Percentiles rank a stretch among this genome's conserved stretches.
Conservation (phyloP, 2,888 invertebrate genomes). For the Anticlea derivata region DNA sequence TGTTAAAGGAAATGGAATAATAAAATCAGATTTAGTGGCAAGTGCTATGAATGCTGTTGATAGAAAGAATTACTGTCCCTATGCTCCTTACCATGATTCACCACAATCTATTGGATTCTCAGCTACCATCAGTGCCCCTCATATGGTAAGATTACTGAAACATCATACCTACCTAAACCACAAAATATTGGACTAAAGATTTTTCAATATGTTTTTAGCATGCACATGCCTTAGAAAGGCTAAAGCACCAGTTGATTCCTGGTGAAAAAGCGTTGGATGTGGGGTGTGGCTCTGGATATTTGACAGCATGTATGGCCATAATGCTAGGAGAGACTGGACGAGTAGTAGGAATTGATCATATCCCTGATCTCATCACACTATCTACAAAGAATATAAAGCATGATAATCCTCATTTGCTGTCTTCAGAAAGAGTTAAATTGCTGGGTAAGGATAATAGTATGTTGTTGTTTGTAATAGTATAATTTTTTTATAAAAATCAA, state of each 20-base stretch:
- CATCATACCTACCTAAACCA: not conserved
- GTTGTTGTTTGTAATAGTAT: not conserved
- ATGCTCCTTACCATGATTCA: slow-evolving; percentile 93
- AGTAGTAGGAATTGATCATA: slow-evolving; percentile 96
- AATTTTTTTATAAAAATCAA: not conserved
- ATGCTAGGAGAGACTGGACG: slow-evolving; percentile 89
- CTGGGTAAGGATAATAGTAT: slow-evolving; percentile 80
- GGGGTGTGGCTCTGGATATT: slow-evolving; percentile 96
- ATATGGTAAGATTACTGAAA: slow-evolving; percentile 88
- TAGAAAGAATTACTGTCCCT: slow-evolving; percentile 90
- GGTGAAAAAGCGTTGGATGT: slow-evolving; percentile 94
- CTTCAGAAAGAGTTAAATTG: slow-evolving; percentile 87
- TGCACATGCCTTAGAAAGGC: slow-evolving; percentile 94
- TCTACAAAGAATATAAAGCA: slow-evolving; percentile 90
- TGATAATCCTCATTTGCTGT: slow-evolving; percentile 88
- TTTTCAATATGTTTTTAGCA: slow-evolving; percentile 83
- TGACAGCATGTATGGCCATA: slow-evolving; percentile 95
- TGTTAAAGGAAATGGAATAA: slow-evolving; percentile 92
- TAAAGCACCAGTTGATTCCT: slow-evolving; percentile 89
- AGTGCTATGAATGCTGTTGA: slow-evolving; percentile 93
- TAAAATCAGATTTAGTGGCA: slow-evolving; percentile 89
- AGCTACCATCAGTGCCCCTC: slow-evolving; percentile 98
- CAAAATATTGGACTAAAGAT: not conserved
- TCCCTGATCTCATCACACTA: slow-evolving; percentile 90
- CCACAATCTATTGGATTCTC: slow-evolving; percentile 97